A percentile compares a stretch with the other conserved stretches of the same genome.
phyloP scores from a whole-genome alignment of 2,113 vertebrate species.

The Neogobius melanostomus region DNA sequence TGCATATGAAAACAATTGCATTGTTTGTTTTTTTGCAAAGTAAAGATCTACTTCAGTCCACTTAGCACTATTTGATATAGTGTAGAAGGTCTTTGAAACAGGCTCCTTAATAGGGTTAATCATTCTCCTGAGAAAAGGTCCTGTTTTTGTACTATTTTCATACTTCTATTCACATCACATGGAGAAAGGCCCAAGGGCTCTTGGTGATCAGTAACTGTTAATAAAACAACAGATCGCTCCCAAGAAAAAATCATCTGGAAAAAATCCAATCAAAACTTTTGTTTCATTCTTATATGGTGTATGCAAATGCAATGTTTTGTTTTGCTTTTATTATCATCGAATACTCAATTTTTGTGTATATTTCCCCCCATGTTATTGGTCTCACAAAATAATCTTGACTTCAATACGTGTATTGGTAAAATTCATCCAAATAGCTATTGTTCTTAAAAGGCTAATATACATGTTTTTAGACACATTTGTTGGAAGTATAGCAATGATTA shows the following conservation, averaged over 20 bases:
- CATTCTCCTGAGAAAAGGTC: constrained; percentile 34
- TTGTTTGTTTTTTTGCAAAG: too few relatives aligned
- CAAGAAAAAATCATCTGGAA: neutral
- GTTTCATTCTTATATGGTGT: neutral
- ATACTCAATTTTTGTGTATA: too few relatives aligned
- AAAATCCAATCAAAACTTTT: neutral
- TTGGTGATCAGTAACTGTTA: constrained; percentile 9
- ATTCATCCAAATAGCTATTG: neutral
- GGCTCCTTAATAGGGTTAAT: constrained; percentile 23
- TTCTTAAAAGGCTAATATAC: constrained; percentile 16
- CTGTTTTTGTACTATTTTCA: constrained; percentile 29
- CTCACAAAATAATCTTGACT: too few relatives aligned
- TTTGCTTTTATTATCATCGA: too few relatives aligned
- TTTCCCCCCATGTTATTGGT: neutral
- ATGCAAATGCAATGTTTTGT: too few relatives aligned
- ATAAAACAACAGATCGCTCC: constrained; percentile 2
- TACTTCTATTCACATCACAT: constrained; percentile 55
- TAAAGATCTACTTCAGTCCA: too few relatives aligned
- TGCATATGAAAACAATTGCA: neutral
- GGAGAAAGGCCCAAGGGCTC: constrained; percentile 46
- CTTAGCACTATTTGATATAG: too few relatives aligned
- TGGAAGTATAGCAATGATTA: constrained; percentile 24
- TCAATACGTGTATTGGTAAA: too few relatives aligned
- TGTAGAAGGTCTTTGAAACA: neutral
- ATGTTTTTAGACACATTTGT: constrained; percentile 5